Base-by-base conservation (phyloP, 2,113 vertebrate genomes). In the Tragelaphus imberbis region DNA sequence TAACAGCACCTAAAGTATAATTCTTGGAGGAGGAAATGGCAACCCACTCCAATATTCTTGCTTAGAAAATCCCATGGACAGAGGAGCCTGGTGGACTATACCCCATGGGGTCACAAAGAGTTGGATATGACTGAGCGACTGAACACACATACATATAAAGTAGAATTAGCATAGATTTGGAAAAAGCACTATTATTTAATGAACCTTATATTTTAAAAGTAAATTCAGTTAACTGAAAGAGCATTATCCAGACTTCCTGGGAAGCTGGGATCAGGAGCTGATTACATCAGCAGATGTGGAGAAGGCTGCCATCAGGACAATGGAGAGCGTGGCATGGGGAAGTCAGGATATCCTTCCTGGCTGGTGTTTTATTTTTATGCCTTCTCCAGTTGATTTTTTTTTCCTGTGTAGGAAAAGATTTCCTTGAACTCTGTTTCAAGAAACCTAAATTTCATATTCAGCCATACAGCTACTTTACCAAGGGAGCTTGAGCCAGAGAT, bases 391-490 rank as follows among this genome's bases (percentile, higher is more conserved):
- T 44, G 16, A 16, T 75, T 89, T 61, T 68, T 59, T 36, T 84
- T 75, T 14, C 28, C 44, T 33, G 0, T 28, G 3, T 55, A 40
- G n/a, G 47, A 14, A 89, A 49, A 84, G n/a, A 59, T 68, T 55
- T 80, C 33, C 58, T 86, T 82, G 55, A 96, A 71, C 65, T 88
- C 84, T 91, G 59, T 36, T 56, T 86, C 85, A 84, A 58, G 49
- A 97, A 97, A 87, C n/a, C 13, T 56, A 95, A 58, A 81, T 86
- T 90, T 84, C 56, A 77, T 40, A 7, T 58, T 86, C 25, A 88
- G 47, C 44, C 55, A 14, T 47, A 15, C 13, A 95, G 47, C 68
- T 53, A 44, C 44, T 81, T 95, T 85, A 25, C 82, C 63, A 68
- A 65, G 58, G 1, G 7, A 88, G 10, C n/a, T 11, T 49, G 65